A percentile compares a stretch with the other conserved stretches of the same genome.
Evolutionary conservation across 2,888 invertebrate species (phyloP).

Genomic region (Syritta pipiens): DNA sequence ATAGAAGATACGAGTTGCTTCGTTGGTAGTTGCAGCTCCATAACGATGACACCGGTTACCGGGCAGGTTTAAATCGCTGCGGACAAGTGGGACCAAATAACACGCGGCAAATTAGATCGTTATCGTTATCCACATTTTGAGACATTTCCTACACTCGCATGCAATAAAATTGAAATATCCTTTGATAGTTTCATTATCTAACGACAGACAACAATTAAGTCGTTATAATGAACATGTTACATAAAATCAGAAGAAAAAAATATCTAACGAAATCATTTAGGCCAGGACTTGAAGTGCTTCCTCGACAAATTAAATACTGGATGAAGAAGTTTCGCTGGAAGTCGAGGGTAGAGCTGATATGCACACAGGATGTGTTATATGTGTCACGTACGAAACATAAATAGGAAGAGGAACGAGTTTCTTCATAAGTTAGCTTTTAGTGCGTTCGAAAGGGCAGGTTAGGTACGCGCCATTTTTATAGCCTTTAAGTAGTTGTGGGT

Average conservation of each 20-base stretch:
- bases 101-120: too few relatives aligned
- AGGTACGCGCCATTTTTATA: too few relatives aligned
- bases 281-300: not conserved
- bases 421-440: not conserved
- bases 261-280: not conserved
- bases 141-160: too few relatives aligned
- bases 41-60: too few relatives aligned
- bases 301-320: too few relatives aligned
- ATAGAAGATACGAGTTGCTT: too few relatives aligned
- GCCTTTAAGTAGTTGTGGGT: too few relatives aligned
- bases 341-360: not conserved
- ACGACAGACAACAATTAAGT: not conserved
- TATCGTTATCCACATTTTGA: too few relatives aligned
- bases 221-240: not conserved
- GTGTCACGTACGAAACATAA: constrained; percentile 1
- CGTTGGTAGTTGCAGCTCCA: too few relatives aligned
- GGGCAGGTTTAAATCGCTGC: too few relatives aligned
- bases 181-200: not conserved
- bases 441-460: too few relatives aligned
- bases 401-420: not conserved
- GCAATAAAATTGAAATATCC: not conserved
- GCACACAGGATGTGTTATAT: constrained; percentile 15
- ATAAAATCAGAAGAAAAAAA: not conserved
- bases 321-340: not conserved
- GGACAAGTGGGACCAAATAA: too few relatives aligned